Percentiles rank a stretch among this genome's conserved stretches.
These are phyloP conservation scores for Gavialis gangeticus DNA, from an alignment of 2,113 vertebrate genomes.

Conservation along the genomic window DNA sequence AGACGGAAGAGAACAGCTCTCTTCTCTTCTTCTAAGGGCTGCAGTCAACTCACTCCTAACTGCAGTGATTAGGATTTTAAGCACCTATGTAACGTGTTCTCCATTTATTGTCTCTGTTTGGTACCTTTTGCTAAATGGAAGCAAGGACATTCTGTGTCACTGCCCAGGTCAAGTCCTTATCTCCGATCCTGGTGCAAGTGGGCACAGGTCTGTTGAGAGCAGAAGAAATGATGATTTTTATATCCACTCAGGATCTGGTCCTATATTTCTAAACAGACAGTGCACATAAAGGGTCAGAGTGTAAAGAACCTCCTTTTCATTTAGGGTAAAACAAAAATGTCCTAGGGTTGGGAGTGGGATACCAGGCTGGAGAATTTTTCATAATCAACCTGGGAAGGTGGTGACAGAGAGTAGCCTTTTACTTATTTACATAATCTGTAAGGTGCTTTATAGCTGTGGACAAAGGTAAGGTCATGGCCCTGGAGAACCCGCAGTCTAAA, in stretches of 20 bases:
- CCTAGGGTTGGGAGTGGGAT: not conserved
- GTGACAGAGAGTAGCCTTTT: not conserved
- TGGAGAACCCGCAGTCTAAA: not conserved
- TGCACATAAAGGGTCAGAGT: not conserved
- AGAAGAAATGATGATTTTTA: not conserved
- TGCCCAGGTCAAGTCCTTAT: not conserved
- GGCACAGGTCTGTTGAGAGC: not conserved
- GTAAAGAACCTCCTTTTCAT: not conserved
- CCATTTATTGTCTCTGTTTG: not conserved
- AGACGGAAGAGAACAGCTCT: not conserved
- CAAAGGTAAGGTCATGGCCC: not conserved
- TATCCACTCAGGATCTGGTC: not conserved
- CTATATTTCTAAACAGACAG: not conserved
- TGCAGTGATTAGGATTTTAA: not conserved
- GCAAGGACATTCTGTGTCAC: not conserved
- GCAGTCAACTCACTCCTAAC: not conserved
- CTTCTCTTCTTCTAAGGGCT: not conserved
- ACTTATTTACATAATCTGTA: not conserved
- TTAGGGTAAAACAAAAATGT: not conserved
- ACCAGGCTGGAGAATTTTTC: not conserved
- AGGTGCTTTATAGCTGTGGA: not conserved
- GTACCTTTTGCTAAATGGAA: not conserved
- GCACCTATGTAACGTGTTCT: not conserved
- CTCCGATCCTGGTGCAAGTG: not conserved
- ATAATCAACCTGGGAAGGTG: not conserved